phyloP scores from a whole-genome alignment of 2,113 vertebrate genomes.

The Epinephelus cyanopodus region DNA sequence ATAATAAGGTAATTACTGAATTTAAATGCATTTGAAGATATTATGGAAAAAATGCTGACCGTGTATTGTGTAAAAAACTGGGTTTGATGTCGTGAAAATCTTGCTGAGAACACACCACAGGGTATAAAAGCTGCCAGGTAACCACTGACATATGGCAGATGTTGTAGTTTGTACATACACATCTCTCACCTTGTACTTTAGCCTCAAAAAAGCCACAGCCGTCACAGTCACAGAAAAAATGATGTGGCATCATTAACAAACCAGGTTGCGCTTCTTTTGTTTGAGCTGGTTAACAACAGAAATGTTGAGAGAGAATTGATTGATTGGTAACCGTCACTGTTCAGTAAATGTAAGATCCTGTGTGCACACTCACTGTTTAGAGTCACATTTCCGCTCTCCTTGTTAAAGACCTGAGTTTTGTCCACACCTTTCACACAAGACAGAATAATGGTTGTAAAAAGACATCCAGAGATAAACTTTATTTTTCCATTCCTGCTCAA shows the following conservation, averaged over 20 bases:
- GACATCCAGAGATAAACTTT: conserved; percentile 68
- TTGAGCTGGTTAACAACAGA: neutral
- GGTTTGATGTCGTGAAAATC: neutral
- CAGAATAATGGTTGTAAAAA: conserved; percentile 66
- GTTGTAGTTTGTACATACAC: neutral
- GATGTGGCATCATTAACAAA: neutral
- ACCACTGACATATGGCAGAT: neutral
- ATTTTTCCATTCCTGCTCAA: conserved; percentile 65
- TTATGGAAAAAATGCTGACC: neutral
- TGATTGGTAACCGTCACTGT: neutral
- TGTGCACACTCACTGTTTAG: conserved; percentile 53
- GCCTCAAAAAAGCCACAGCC: neutral
- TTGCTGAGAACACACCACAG: neutral
- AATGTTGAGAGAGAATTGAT: conserved; percentile 10
- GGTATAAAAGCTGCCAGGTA: neutral
- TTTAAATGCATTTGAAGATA: neutral
- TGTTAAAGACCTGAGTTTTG: conserved; percentile 46
- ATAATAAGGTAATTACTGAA: neutral
- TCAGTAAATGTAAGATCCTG: conserved; percentile 2
- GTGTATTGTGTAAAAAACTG: neutral
- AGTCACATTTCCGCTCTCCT: conserved; percentile 65
- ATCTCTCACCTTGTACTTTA: neutral
- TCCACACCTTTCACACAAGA: conserved; percentile 68
- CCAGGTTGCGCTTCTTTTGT: neutral
- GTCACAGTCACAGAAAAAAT: neutral